Evolutionary conservation across 30 jellyfish, hydroid and myxozoan genomes (phyloP).

Genomic region (Catostylus mosaicus): DNA sequence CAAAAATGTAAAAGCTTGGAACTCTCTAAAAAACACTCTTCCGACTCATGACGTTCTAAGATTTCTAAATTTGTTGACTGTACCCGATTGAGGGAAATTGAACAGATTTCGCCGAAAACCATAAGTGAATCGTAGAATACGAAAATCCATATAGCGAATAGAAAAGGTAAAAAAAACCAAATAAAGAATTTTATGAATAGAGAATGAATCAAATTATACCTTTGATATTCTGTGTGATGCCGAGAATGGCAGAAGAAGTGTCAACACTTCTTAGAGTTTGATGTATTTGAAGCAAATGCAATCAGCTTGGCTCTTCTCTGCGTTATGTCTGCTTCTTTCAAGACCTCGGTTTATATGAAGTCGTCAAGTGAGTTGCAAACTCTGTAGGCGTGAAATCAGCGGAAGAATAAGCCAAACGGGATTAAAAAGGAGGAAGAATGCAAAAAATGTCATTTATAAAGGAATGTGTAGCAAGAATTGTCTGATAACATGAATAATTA

Average conservation of each 20-base stretch:
- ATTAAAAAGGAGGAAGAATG: constrained; percentile 20
- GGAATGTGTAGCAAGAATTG: constrained; percentile 45
- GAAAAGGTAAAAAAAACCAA: too few relatives aligned
- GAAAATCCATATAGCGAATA: too few relatives aligned
- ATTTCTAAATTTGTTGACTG: too few relatives aligned
- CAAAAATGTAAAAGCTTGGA: too few relatives aligned
- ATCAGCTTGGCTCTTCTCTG: constrained; percentile 5
- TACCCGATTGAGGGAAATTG: too few relatives aligned
- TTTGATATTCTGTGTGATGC: background rate
- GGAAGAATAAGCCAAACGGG: constrained; percentile 37
- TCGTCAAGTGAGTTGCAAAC: background rate
- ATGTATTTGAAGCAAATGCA: background rate
- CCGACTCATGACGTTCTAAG: too few relatives aligned
- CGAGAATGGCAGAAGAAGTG: background rate
- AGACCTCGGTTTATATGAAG: constrained; percentile 27
- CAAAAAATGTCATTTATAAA: constrained; percentile 10
- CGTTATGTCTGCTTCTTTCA: constrained; percentile 2
- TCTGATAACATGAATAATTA: constrained; percentile 35
- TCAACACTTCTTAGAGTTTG: background rate
- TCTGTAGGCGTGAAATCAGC: constrained; percentile 56
- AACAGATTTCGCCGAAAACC: too few relatives aligned
- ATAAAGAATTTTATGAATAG: too few relatives aligned
- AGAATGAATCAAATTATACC: background rate
- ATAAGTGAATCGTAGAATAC: too few relatives aligned
- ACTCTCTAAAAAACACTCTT: too few relatives aligned